Evolutionary conservation across 2,797 vertebrate genomes (phyloP).

Genomic region (Euphonia xanthogaster): DNA sequence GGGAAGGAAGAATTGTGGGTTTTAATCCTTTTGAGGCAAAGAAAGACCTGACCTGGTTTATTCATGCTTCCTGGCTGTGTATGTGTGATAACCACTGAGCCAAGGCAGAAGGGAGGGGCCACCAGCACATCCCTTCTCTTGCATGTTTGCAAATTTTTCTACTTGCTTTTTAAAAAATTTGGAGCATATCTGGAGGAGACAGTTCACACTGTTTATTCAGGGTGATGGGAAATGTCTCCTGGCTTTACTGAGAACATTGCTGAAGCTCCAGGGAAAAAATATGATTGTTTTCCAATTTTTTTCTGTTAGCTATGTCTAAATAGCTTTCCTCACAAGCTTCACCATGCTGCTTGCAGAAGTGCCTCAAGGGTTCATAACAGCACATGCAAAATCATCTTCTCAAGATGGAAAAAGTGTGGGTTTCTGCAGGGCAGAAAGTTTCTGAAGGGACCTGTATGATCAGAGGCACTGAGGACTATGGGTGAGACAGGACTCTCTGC

Average conservation of each 20-base stretch:
- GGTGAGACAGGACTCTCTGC: neutral
- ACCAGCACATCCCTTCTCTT: neutral
- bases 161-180: neutral
- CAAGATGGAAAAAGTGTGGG: neutral
- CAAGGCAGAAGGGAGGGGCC: neutral
- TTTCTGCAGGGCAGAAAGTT: neutral
- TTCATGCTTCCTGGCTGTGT: neutral
- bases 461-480: neutral
- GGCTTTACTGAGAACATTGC: neutral
- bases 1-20: neutral
- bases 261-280: neutral
- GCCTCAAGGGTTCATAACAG: neutral
- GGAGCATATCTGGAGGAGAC: neutral
- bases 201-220: neutral
- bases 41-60: neutral
- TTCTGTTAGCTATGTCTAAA: neutral
- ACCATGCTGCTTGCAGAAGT: neutral
- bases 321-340: neutral
- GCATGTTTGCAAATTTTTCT: neutral
- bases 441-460: neutral
- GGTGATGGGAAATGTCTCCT: neutral
- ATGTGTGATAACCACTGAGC: neutral
- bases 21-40: constrained; percentile 40
- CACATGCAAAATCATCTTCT: neutral
- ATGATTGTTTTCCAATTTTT: neutral